These are phyloP conservation scores for Salvator merianae DNA, from an alignment of 2,113 vertebrate species.

Conservation along the genomic window DNA sequence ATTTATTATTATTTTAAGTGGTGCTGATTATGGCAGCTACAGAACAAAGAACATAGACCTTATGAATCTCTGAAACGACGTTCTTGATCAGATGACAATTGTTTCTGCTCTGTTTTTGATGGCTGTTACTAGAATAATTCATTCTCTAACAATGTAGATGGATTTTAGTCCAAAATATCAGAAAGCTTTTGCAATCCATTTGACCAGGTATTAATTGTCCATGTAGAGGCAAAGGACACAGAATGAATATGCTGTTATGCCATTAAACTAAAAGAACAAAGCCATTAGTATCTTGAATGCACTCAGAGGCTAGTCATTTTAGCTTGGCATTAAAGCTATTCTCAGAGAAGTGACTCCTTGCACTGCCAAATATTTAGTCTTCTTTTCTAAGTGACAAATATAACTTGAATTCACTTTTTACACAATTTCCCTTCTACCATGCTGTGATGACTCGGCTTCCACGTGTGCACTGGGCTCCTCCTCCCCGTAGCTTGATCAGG, in stretches of 20 bases:
- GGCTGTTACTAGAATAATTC: background rate
- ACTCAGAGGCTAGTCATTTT: background rate
- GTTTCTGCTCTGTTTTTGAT: background rate
- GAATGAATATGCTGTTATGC: background rate
- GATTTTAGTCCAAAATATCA: background rate
- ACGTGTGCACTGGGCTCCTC: too few species aligned
- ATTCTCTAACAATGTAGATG: background rate
- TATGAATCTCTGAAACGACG: background rate
- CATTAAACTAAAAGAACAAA: background rate
- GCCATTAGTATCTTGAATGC: background rate
- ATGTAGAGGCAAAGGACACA: background rate
- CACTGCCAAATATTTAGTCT: too few species aligned
- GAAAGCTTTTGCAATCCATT: background rate
- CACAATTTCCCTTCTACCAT: too few species aligned
- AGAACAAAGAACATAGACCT: background rate
- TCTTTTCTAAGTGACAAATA: too few species aligned
- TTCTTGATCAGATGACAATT: background rate
- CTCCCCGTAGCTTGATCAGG: too few species aligned
- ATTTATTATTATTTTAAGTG: too few species aligned
- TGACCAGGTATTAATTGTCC: background rate
- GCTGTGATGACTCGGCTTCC: too few species aligned
- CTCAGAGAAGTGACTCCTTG: too few species aligned
- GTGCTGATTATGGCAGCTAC: too few species aligned
- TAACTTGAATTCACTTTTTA: too few species aligned
- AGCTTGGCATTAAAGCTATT: background rate